Base-by-base conservation (phyloP, 1,140 invertebrate genomes). In the Rhagoletis zephyria region DNA sequence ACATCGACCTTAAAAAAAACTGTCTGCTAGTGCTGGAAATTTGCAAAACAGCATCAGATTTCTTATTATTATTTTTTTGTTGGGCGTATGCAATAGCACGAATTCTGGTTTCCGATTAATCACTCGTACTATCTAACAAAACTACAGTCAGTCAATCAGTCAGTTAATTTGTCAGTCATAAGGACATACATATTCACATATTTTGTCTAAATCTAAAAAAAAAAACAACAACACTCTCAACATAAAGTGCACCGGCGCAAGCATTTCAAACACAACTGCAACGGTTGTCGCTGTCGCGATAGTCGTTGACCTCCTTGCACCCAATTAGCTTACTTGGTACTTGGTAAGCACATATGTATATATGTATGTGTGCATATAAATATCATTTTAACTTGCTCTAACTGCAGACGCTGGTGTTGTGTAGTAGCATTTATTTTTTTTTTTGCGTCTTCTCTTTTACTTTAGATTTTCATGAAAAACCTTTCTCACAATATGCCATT, bases 401-500 rank as follows among this genome's bases (percentile, higher is more conserved):
- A 74, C 6, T 81, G 7, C 9, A 51, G 45, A 30, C 10, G 19
- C 19, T 3, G 3, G 7, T 48, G 51, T 5, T 48, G 45, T 16
- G 45, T 48, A 81, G 45, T 9, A 81, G 12, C 45, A n/a, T 12
- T 6, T 51, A 45, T 56, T 59, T 81, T 67, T 30, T 30, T 1
- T 67, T 40, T 64, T 67, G 19, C 48, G 42, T 30, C 9, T 4
- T 56, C 2, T 48, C 70, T 64, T 12, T 67, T 67, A 6, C 48
- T 85, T 92, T 93, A 92, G 87, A 93, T 92, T 89, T 91, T 93
- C 92, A 93, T 93, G 87, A 91, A 93, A 92, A 93, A 93, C 89
- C 90, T 90, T 90, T 93, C 91, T 93, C 92, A 96, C 91, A 96
- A 94, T 90, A 99, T 99, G 88, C 99, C 99, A 94, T 99, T 99